Evolutionary conservation across 2,113 vertebrate genomes (phyloP).

Genomic region (Erythrocercus mccallii): DNA sequence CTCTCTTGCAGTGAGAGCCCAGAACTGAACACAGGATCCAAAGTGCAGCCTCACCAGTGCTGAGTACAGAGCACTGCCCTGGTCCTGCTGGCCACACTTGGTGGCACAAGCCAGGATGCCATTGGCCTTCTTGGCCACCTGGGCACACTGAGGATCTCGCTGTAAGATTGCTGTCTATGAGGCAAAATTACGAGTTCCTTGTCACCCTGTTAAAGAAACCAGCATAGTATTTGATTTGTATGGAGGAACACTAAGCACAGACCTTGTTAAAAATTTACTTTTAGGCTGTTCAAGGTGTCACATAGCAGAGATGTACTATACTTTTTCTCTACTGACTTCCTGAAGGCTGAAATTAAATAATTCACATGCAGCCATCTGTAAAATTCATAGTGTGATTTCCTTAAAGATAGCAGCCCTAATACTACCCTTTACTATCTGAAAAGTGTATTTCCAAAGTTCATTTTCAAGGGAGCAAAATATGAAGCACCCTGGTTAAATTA

Average conservation of each 20-base stretch:
- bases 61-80: not conserved
- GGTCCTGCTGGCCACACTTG: not conserved
- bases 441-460: not conserved
- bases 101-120: not conserved
- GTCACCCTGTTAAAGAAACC: not conserved
- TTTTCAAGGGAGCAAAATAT: not conserved
- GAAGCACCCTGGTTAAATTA: not conserved
- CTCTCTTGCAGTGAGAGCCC: not conserved
- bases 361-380: not conserved
- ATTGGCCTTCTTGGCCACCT: not conserved
- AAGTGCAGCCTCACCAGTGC: not conserved
- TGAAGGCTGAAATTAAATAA: not conserved
- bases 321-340: not conserved
- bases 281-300: not conserved
- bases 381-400: not conserved
- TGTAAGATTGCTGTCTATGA: not conserved
- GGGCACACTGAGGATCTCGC: not conserved
- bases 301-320: not conserved
- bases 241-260: not conserved
- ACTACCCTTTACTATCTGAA: not conserved
- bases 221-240: not conserved
- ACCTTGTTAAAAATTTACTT: not conserved
- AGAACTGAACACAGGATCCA: rapidly evolving
- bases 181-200: not conserved
- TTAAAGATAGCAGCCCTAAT: not conserved